These are phyloP conservation scores for Ivindomyrus marchei DNA, from an alignment of 2,113 vertebrate genomes.

Conservation along the genomic window DNA sequence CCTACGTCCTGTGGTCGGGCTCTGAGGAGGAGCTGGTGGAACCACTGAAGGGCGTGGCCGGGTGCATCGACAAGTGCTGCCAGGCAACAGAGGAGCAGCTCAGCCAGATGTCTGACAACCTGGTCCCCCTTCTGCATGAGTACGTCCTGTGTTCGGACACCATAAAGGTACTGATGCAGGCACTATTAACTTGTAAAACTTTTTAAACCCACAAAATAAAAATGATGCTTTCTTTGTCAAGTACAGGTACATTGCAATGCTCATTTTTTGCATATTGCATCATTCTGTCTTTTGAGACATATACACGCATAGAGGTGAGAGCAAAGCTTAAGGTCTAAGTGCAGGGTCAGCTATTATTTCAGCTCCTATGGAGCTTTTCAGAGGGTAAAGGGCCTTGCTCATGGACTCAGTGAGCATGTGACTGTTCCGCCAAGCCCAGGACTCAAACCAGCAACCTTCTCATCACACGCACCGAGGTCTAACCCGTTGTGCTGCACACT, in stretches of 20 bases:
- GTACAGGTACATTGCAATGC: background rate
- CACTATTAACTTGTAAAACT: background rate
- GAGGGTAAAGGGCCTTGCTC: background rate
- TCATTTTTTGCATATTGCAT: background rate
- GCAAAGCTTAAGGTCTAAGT: no score
- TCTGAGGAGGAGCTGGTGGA: conserved; percentile 72
- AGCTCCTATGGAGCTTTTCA: background rate
- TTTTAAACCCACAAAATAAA: background rate
- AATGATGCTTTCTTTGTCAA: background rate
- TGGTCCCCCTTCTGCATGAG: conserved; percentile 79
- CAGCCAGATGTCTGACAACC: conserved; percentile 61
- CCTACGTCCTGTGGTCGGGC: conserved; percentile 75
- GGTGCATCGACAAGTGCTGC: conserved; percentile 72
- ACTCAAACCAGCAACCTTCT: background rate
- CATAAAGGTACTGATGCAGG: conserved; percentile 65
- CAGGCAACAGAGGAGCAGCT: conserved; percentile 69
- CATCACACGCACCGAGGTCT: background rate
- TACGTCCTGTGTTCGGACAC: conserved; percentile 85
- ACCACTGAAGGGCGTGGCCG: conserved; percentile 65
- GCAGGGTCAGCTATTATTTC: background rate
- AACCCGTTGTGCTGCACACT: background rate
- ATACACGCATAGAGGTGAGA: background rate
- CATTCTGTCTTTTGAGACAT: background rate
- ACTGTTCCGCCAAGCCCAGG: background rate
- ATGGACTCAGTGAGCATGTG: background rate